These are phyloP conservation scores for Solenodon paradoxus DNA, from an alignment of 2,113 vertebrate genomes.

Conservation along the genomic window DNA sequence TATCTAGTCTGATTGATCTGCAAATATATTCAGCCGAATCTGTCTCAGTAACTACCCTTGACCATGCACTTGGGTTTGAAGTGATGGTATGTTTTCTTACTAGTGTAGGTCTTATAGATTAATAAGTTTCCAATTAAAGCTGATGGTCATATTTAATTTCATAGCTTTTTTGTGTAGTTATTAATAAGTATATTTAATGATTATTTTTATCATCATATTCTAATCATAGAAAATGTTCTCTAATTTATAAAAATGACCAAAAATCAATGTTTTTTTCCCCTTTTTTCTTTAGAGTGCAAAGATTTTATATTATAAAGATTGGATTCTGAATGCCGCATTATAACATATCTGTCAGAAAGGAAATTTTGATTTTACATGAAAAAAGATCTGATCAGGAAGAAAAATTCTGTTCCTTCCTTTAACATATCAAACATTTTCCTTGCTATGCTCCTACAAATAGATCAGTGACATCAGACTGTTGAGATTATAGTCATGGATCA, in stretches of 20 bases:
- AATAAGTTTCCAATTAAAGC: not conserved
- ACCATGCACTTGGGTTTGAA: not conserved
- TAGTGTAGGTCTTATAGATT: not conserved
- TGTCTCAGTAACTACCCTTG: accelerated
- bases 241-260: not conserved
- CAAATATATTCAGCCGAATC: not conserved
- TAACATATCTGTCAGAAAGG: not conserved
- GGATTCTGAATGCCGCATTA: not conserved
- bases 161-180: not conserved
- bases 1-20: not conserved
- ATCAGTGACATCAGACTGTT: too few species aligned
- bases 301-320: not conserved
- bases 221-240: not conserved
- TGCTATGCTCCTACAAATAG: not conserved
- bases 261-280: not conserved
- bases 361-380: not conserved
- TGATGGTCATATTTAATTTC: not conserved
- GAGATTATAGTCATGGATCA: not conserved
- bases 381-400: not conserved
- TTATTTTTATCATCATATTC: not conserved
- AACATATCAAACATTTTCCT: not conserved
- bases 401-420: not conserved
- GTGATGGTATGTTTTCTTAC: not conserved
- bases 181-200: not conserved
- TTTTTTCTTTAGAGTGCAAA: not conserved